Base-by-base conservation (phyloP, 64 coral and sea anemone species). In the Montipora foliosa region DNA sequence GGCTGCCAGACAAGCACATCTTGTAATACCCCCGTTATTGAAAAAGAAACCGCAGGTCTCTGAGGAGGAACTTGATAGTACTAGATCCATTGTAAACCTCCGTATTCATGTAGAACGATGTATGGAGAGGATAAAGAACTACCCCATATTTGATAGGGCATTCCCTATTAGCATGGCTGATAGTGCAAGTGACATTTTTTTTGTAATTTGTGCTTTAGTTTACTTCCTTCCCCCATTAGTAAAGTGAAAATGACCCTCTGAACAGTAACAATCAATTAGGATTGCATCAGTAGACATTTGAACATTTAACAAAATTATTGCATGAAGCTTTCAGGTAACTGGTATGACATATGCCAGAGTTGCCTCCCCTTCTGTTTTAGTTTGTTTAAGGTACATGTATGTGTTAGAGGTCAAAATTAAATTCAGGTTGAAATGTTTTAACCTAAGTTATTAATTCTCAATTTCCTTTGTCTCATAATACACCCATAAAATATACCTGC, bases 81-180 rank as follows among this genome's bases (percentile, higher is more conserved):
- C 53, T 8, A 57, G 53, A 57, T 57, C 53, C 53, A 57, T 57
- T 57, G 53, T 3, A 57, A 57, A 57, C 53, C 53, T 57, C 53
- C 0, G 53, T 8, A 57, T 57, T 11, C 53, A 57, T 2, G 53
- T 57, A 8, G 88, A 90, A 47, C 44, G 77, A 74, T 69, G 53
- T 47, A 80, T 90, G 88, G 88, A 90, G 48, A 78, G 84, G 68
- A 67, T 87, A 51, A 73, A 75, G 48, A 90, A 90, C 76, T 90
- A 77, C 74, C 77, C 79, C 6, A 68, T 82, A 5, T 90, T 90
- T 82, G 89, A 91, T 82, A 78, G 51, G 17, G 67, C 44, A 67
- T 81, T 91, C 37, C 89, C 89, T 71, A 91, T 91, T 82, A 81
- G 8, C 13, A 55, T 91, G 24, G 5, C 64, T 1, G 17, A 78